A percentile compares a stretch with the other conserved stretches of the same genome.
Conservation (phyloP, 2,113 vertebrate genomes). For the Plecotus auritus region DNA sequence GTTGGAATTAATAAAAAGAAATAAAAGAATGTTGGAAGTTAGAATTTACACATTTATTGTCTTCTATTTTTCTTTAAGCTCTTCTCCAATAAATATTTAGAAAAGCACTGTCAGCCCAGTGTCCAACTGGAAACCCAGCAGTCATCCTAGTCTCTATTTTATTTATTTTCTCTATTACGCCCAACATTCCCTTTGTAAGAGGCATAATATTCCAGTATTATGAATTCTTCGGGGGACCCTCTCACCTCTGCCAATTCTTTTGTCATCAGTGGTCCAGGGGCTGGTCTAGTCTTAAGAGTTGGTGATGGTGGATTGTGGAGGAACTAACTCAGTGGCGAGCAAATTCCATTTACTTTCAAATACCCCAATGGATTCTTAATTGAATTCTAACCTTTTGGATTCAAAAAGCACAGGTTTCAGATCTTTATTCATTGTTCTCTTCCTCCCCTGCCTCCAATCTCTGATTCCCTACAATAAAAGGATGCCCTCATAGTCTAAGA, state of each 20-base stretch:
- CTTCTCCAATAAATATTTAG: background rate
- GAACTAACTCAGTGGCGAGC: background rate
- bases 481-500: background rate
- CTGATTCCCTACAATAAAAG: background rate
- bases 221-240: background rate
- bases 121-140: background rate
- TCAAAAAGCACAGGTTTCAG: background rate
- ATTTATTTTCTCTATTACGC: background rate
- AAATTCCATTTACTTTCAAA: background rate
- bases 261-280: background rate
- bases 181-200: background rate
- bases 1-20: background rate
- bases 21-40: background rate
- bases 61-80: background rate
- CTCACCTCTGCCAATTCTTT: background rate
- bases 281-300: background rate
- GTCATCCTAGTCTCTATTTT: background rate
- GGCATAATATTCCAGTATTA: background rate
- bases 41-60: background rate
- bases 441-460: background rate
- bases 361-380: background rate
- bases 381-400: background rate
- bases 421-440: background rate
- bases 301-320: background rate
- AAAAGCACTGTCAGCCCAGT: background rate